These are phyloP conservation scores for Agrotis puta DNA, from an alignment of 2,888 invertebrate genomes.

Conservation along the genomic window DNA sequence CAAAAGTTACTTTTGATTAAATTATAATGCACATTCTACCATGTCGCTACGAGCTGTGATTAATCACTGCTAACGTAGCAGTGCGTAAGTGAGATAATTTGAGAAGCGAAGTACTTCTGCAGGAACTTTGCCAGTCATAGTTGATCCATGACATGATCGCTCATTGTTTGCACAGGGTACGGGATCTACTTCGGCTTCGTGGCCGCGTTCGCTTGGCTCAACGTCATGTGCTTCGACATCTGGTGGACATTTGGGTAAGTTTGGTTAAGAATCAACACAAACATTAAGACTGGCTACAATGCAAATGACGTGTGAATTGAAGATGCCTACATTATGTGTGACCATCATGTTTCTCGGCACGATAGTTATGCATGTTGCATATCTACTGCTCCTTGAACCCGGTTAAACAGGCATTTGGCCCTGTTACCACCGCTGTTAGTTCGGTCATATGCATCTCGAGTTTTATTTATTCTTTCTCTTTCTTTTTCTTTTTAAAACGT, in stretches of 20 bases:
- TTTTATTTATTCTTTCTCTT: too few species aligned
- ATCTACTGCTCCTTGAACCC: slow-evolving; percentile 18
- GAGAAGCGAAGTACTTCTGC: slow-evolving; percentile 61
- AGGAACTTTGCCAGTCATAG: slow-evolving; percentile 60
- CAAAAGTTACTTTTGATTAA: not conserved
- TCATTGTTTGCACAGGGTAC: slow-evolving; percentile 91
- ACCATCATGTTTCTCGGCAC: slow-evolving; percentile 35
- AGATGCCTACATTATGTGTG: slow-evolving; percentile 38
- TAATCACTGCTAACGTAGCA: slow-evolving; percentile 25
- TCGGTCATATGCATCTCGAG: slow-evolving; percentile 33
- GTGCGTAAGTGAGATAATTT: slow-evolving; percentile 55
- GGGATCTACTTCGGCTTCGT: slow-evolving; percentile 93
- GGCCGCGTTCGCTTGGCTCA: slow-evolving; percentile 94
- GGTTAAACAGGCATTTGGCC: slow-evolving; percentile 13
- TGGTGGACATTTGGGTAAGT: slow-evolving; percentile 96
- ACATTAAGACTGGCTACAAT: slow-evolving; percentile 61
- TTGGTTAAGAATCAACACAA: slow-evolving; percentile 70
- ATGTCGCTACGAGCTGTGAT: slow-evolving; percentile 26
- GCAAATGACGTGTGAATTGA: slow-evolving; percentile 66
- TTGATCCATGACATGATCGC: slow-evolving; percentile 67
- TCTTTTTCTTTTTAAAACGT: too few species aligned
- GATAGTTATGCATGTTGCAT: slow-evolving; percentile 44
- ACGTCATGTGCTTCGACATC: slow-evolving; percentile 95
- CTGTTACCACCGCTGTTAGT: slow-evolving; percentile 7
- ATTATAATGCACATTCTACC: slow-evolving; percentile 11